These are phyloP conservation scores for Tretioscincus oriximinensis DNA, from an alignment of 2,113 vertebrate genomes.

Conservation along the genomic window DNA sequence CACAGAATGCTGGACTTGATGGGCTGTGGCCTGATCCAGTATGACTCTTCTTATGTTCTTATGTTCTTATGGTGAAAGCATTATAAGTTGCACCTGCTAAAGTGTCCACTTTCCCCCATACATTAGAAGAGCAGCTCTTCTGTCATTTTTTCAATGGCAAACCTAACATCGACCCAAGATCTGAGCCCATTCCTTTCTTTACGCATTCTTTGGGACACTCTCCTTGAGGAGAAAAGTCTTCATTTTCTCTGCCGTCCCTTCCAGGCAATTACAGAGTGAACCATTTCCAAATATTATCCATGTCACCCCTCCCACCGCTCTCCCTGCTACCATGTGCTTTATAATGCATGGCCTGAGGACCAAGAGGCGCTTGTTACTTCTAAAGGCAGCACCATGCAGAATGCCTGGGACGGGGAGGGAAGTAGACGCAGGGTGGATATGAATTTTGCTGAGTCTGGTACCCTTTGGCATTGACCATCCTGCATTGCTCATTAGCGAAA, in stretches of 20 bases:
- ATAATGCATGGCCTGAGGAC: neutral
- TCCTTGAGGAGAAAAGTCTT: neutral
- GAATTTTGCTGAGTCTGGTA: conserved; percentile 53
- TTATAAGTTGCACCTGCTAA: no score
- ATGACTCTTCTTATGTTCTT: no score
- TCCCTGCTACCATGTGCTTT: neutral
- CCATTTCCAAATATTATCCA: neutral
- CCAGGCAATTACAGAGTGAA: neutral
- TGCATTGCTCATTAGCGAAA: conserved; percentile 43
- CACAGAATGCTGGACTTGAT: no score
- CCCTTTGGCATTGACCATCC: conserved; percentile 34
- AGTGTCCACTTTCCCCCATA: no score
- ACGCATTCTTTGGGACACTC: no score
- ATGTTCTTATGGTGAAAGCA: no score
- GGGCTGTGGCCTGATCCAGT: no score
- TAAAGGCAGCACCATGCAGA: neutral
- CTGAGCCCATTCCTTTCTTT: neutral
- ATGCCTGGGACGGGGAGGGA: neutral
- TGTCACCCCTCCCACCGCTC: no score
- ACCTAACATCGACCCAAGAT: neutral
- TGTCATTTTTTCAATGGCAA: no score
- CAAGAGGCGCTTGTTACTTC: neutral
- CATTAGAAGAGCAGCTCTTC: no score
- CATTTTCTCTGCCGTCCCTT: neutral
- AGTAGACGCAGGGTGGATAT: neutral